These are phyloP conservation scores for Akabosia matsudoensis DNA, from an alignment of 1,140 invertebrate genomes.

Conservation along the genomic window DNA sequence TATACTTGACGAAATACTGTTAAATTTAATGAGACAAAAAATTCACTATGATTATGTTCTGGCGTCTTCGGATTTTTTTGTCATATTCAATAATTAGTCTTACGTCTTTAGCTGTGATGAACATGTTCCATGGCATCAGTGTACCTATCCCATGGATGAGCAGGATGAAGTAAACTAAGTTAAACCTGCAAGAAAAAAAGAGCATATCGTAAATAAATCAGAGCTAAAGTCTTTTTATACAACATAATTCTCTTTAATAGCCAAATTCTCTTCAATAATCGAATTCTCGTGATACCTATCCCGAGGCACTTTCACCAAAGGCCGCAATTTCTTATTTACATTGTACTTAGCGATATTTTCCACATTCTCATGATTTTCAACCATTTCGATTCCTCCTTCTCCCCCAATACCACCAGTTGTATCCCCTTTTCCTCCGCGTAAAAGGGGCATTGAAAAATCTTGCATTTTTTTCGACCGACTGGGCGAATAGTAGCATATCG, in stretches of 20 bases:
- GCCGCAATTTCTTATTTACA: constrained; percentile 41
- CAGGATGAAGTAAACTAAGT: constrained; percentile 84
- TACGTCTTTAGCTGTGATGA: constrained; percentile 88
- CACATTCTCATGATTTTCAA: constrained; percentile 43
- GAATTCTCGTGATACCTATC: constrained; percentile 35
- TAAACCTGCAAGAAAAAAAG: constrained; percentile 59
- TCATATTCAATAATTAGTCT: constrained; percentile 49
- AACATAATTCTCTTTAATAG: background rate
- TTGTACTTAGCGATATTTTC: constrained; percentile 45
- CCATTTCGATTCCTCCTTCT: constrained; percentile 37
- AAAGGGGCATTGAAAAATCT: constrained; percentile 40
- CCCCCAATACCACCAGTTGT: background rate
- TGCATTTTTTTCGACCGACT: constrained; percentile 36
- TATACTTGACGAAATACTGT: constrained; percentile 89
- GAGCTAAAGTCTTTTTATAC: background rate
- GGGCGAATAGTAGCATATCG: constrained; percentile 44
- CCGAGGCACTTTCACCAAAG: constrained; percentile 44
- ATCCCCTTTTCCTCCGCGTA: constrained; percentile 20
- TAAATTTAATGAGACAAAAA: constrained; percentile 38
- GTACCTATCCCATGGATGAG: constrained; percentile 92
- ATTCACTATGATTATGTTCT: background rate
- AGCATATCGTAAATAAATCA: constrained; percentile 27
- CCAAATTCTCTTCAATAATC: background rate
- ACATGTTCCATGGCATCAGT: constrained; percentile 99
- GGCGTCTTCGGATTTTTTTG: background rate